These are phyloP conservation scores for Trissonchulus sp. DNA, from an alignment of 2,888 invertebrate species.

Conservation along the genomic window DNA sequence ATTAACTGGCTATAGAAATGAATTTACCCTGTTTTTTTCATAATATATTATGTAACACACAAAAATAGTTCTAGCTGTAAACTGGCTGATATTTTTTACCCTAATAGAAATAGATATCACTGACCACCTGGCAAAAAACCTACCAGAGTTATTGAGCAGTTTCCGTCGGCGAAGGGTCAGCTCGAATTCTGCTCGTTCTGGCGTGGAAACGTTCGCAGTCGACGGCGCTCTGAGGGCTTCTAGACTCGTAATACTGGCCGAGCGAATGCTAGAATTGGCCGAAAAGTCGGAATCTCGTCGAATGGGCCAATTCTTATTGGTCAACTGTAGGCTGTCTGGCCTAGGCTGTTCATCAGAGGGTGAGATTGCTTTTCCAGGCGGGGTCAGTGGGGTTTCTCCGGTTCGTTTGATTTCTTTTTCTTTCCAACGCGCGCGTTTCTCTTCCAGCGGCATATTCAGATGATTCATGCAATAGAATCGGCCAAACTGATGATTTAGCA, in stretches of 20 bases:
- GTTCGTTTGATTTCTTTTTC: neutral
- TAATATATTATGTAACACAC: no score
- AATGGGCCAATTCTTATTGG: no score
- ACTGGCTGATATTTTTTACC: no score
- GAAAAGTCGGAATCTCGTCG: neutral
- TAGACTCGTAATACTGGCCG: neutral
- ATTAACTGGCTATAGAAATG: no score
- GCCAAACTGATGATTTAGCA: neutral
- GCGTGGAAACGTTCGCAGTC: neutral
- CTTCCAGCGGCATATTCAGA: constrained; percentile 34
- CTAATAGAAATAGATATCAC: neutral
- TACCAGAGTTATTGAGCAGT: neutral
- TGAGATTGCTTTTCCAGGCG: neutral
- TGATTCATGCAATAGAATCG: constrained; percentile 40
- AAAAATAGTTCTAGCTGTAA: no score
- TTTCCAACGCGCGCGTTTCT: constrained; percentile 32
- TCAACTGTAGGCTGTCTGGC: neutral
- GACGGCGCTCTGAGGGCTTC: neutral
- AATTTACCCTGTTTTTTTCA: no score
- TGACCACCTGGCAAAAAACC: no score
- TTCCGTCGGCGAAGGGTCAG: neutral
- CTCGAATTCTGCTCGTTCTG: constrained; percentile 28
- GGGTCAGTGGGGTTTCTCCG: neutral
- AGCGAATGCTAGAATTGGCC: neutral
- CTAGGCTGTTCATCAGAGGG: neutral